phyloP scores from a whole-genome alignment of 2,888 invertebrate species.

The Dermolepida albohirtum region DNA sequence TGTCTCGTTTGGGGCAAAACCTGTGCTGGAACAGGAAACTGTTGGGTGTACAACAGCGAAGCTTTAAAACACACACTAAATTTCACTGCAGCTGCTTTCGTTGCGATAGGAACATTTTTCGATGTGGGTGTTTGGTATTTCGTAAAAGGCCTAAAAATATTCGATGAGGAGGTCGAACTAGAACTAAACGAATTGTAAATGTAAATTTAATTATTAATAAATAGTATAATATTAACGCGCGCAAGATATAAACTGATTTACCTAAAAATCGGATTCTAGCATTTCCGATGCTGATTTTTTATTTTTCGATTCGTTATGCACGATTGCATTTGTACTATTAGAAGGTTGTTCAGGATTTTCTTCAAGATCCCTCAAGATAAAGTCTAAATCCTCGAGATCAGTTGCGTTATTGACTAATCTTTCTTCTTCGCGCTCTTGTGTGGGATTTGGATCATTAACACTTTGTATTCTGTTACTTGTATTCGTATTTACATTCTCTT shows the following conservation, averaged over 20 bases:
- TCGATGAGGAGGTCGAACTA: constrained; percentile 71
- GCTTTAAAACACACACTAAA: constrained; percentile 74
- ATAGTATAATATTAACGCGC: background rate
- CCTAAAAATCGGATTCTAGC: constrained; percentile 40
- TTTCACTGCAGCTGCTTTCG: constrained; percentile 75
- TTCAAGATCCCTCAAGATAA: constrained; percentile 14
- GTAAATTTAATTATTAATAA: constrained; percentile 17
- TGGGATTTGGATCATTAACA: background rate
- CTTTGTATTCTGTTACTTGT: constrained; percentile 1
- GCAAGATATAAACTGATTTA: background rate
- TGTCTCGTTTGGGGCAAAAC: constrained; percentile 82
- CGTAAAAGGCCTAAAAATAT: constrained; percentile 76
- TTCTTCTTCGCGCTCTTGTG: constrained; percentile 24
- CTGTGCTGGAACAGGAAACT: constrained; percentile 77
- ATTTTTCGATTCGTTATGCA: constrained; percentile 30
- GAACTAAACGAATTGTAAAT: constrained; percentile 39
- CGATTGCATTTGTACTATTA: constrained; percentile 12
- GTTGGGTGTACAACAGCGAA: constrained; percentile 79
- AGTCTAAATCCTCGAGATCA: constrained; percentile 30
- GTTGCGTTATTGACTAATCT: constrained; percentile 8
- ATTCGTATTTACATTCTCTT: background rate
- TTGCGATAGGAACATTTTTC: constrained; percentile 73
- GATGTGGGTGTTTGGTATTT: constrained; percentile 77
- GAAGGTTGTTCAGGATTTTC: constrained; percentile 1
- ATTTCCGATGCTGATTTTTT: constrained; percentile 28